These are phyloP conservation scores for Arge pagana DNA, from an alignment of 2,888 invertebrate species.

Conservation along the genomic window DNA sequence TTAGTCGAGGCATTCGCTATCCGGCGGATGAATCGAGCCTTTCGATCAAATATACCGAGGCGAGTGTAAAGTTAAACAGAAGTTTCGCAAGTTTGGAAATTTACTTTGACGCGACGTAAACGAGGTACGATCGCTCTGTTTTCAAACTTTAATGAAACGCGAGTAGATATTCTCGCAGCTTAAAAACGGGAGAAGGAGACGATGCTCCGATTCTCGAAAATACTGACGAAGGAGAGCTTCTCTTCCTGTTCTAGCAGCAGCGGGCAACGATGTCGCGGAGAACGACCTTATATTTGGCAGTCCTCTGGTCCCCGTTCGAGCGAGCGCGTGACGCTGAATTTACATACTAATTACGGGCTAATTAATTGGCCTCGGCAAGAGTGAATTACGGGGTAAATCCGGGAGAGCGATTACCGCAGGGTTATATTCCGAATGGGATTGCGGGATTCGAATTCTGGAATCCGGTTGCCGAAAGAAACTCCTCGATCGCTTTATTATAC, in stretches of 20 bases:
- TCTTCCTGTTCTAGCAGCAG: too few relatives aligned
- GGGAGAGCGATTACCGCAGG: slow-evolving; percentile 12
- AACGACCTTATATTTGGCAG: too few relatives aligned
- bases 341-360: slow-evolving; percentile 24
- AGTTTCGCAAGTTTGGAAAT: slow-evolving; percentile 19
- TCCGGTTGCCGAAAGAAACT: too few relatives aligned
- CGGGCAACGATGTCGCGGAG: too few relatives aligned
- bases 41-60: slow-evolving; percentile 8
- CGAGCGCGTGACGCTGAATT: slow-evolving; percentile 22
- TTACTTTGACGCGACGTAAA: slow-evolving; percentile 14
- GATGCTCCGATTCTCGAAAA: too few relatives aligned
- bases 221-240: too few relatives aligned
- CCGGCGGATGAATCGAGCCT: slow-evolving; percentile 15
- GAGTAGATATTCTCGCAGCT: too few relatives aligned
- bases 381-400: slow-evolving; percentile 17
- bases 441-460: too few relatives aligned
- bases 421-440: slow-evolving; percentile 14
- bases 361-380: slow-evolving; percentile 22
- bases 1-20: slow-evolving; percentile 14
- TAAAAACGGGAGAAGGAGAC: too few relatives aligned
- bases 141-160: too few relatives aligned
- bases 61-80: slow-evolving; percentile 25
- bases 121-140: too few relatives aligned
- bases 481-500: too few relatives aligned
- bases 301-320: neutral